These are phyloP conservation scores for Aphelinus certus DNA, from an alignment of 1,140 invertebrate species.

Conservation along the genomic window DNA sequence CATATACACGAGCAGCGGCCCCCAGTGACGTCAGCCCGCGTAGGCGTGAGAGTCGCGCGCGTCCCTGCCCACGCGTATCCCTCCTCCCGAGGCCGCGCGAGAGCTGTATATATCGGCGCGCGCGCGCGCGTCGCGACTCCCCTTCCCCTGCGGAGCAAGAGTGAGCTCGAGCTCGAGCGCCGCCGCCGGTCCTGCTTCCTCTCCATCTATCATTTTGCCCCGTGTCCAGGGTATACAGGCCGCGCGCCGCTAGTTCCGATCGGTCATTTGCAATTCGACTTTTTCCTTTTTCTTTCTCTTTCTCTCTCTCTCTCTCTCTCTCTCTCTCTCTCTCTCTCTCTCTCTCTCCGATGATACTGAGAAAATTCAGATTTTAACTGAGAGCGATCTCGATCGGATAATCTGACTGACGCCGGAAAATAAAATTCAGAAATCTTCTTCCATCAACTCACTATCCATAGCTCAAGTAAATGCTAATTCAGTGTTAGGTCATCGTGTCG, in stretches of 20 bases:
- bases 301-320: too few relatives aligned
- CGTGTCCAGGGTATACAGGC: neutral
- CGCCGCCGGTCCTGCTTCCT: neutral
- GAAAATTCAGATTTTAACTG: too few relatives aligned
- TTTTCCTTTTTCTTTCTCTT: too few relatives aligned
- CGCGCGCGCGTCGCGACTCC: neutral
- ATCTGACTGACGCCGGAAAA: too few relatives aligned
- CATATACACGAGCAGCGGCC: neutral
- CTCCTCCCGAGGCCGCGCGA: neutral
- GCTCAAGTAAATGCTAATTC: too few relatives aligned
- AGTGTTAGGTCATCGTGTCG: too few relatives aligned
- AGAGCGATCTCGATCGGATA: too few relatives aligned
- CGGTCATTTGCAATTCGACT: constrained; percentile 15
- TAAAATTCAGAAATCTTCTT: too few relatives aligned
- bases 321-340: too few relatives aligned
- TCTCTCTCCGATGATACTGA: too few relatives aligned
- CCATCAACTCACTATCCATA: too few relatives aligned
- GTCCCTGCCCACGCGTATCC: constrained; percentile 41
- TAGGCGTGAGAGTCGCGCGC: constrained; percentile 59
- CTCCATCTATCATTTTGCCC: constrained; percentile 17
- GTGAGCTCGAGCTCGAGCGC: too few relatives aligned
- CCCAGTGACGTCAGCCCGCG: constrained; percentile 58
- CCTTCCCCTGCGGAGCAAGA: neutral
- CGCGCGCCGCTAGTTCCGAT: neutral
- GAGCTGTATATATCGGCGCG: neutral